Conservation (phyloP, 2,797 vertebrate genomes). For the Carcharodon carcharias region DNA sequence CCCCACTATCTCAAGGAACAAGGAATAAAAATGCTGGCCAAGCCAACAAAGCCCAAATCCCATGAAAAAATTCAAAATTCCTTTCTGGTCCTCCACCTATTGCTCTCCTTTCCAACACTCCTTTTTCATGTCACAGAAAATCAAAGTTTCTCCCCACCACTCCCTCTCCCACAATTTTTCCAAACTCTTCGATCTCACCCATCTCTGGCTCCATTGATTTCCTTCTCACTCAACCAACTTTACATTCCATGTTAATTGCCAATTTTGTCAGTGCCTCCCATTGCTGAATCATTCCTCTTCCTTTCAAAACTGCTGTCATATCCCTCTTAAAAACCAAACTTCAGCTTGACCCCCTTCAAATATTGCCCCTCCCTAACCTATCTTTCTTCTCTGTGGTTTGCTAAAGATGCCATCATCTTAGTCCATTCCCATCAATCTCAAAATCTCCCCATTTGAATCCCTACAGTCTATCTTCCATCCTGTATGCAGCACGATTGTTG, state of each 20-base stretch:
- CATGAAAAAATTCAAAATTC: not conserved
- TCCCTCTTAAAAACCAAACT: not conserved
- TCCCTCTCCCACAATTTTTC: not conserved
- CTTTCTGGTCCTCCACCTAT: not conserved
- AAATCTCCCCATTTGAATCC: not conserved
- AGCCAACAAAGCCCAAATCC: too few species aligned
- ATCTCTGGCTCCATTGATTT: too few species aligned
- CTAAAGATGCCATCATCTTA: not conserved
- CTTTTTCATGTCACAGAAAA: not conserved
- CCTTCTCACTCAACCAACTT: not conserved
- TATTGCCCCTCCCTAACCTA: not conserved
- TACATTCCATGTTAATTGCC: not conserved
- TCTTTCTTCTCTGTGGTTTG: not conserved
- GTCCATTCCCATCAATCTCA: not conserved
- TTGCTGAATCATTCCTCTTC: not conserved
- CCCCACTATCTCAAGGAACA: too few species aligned
- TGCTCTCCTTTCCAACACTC: not conserved
- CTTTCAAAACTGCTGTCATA: not conserved
- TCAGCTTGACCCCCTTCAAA: not conserved
- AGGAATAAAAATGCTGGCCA: too few species aligned
- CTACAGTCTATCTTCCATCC: not conserved
- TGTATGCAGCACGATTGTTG: not conserved
- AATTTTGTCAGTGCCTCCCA: not conserved
- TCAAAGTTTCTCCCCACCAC: not conserved
- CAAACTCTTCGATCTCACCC: not conserved